Evolutionary conservation across 2,113 vertebrate species (phyloP), one percentile per base, ranked within the genome.

Genomic region (Chamaetylas fuelleborni): DNA sequence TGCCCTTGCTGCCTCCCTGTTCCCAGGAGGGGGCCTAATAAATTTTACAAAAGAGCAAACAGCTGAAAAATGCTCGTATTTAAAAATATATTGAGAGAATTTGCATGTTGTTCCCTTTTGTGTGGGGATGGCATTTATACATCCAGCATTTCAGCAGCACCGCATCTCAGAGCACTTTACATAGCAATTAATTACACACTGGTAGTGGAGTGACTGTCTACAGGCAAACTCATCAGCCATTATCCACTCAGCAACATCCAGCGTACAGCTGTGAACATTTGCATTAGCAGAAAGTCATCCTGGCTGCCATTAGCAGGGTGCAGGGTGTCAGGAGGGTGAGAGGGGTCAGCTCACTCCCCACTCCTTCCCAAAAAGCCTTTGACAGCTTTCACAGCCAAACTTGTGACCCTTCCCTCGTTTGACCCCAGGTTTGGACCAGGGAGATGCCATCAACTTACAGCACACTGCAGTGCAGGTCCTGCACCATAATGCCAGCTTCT

Each of bases 141-240:
- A 89, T 80, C 85, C 78, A 0, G 83, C 13, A 1, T 92, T 96
- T 94, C 86, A 80, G 82, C 85, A 65, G 94, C 64, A 71, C 56
- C 8, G 0, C 90, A 88, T 95, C 95, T 95, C 95, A 38, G 86
- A 97, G 95, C 92, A 95, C 94, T 97, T 95, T 93, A 91, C 95
- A 92, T 89, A 90, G 96, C 96, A 96, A 97, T 97, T 96, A 96
- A 97, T 97, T 96, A 96, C 92, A 94, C 78, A 95, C 94, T 95
- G 85, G 87, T 90, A 80, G 93, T 86, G 64, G 90, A 96, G 95
- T 82, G 93, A 95, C 92, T 95, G 95, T 96, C 96, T 96, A 97
- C 95, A 93, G 95, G 95, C 95, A 90, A 94, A 91, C 89, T 95
- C 87, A 94, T 95, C 83, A 88, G 71, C 94, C 88, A 92, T 97